Percentiles rank a stretch among this genome's conserved stretches.
Evolutionary conservation across 2,113 vertebrate genomes (phyloP).

Genomic region (Oxygymnocypris stewartii): DNA sequence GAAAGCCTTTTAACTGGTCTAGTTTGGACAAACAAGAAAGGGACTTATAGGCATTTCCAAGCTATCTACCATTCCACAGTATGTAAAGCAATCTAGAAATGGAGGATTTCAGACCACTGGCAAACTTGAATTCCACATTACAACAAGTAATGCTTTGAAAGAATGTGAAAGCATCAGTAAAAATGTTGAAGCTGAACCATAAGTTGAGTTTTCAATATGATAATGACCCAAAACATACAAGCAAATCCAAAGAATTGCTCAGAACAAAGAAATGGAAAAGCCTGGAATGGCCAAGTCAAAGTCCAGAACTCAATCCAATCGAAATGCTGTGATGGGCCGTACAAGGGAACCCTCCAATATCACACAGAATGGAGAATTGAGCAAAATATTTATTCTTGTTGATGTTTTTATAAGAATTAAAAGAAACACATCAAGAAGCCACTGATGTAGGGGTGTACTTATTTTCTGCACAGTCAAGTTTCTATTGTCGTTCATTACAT

Average conservation of each 20-base stretch:
- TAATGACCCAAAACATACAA: background rate
- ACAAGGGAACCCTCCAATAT: background rate
- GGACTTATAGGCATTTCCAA: background rate
- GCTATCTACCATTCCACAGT: background rate
- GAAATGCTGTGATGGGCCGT: background rate
- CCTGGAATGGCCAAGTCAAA: background rate
- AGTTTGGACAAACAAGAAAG: background rate
- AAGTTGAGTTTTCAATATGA: background rate
- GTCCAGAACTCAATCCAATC: background rate
- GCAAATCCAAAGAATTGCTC: constrained; percentile 1
- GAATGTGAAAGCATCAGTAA: background rate
- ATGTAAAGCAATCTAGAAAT: background rate
- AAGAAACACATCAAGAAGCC: background rate
- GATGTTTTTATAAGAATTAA: background rate
- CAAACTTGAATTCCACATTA: background rate
- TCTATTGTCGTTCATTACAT: background rate
- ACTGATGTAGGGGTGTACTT: background rate
- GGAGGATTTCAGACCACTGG: background rate
- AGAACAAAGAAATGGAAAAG: background rate
- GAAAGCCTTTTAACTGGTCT: background rate
- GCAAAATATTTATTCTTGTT: too few species aligned
- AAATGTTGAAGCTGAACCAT: background rate
- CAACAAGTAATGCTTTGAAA: background rate
- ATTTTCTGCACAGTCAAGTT: background rate
- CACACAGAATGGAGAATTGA: background rate